Base-by-base conservation (phyloP, 30 jellyfish, hydroid and myxozoan species). In the Pelagia noctiluca region DNA sequence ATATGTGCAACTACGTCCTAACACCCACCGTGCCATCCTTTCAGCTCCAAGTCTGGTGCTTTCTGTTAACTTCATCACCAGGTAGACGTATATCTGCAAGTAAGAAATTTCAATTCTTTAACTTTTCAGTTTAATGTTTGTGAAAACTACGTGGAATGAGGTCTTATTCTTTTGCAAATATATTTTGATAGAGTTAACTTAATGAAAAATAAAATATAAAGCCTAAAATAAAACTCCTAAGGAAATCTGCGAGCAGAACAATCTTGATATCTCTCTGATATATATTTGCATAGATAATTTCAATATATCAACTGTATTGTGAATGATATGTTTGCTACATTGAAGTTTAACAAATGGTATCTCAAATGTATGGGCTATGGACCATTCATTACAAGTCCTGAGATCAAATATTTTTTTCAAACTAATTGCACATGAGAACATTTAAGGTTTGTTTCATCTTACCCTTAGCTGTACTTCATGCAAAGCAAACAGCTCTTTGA, bases 41-140 rank as follows among this genome's bases (percentile, higher is more conserved):
- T 60, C 73, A 60, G 73, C 73, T 60, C 73, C 73, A 60, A 60
- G 73, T 60, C 73, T 60, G 73, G 73, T 60, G 73, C 73, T 60
- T 60, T 60, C 73, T 1, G 73, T 60, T 10, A 60, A 10, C 35
- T 60, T 60, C 73, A 60, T 60, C 73, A 19, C 73, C 73, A 60
- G 73, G 73, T 60, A 60, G 73, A 42, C 57, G 57, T 5, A 16
- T 42, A 42, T 42, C 57, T 42, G 57, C 57, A 42, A 42, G 57
- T 42, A 42, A 42, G 57, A 42, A 42, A 5, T 42, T 42, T 42
- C 16, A 42, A 42, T 42, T 8, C 57, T 42, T 42, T 42, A 42
- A 42, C 57, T 42, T 42, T 42, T 42, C 57, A 42, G 57, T 42
- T 42, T 42, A 42, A 42, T 42, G 57, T 42, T 42, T 42, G 57